These are phyloP conservation scores for Latheticus oryzae DNA, from an alignment of 2,888 invertebrate species.

Conservation along the genomic window DNA sequence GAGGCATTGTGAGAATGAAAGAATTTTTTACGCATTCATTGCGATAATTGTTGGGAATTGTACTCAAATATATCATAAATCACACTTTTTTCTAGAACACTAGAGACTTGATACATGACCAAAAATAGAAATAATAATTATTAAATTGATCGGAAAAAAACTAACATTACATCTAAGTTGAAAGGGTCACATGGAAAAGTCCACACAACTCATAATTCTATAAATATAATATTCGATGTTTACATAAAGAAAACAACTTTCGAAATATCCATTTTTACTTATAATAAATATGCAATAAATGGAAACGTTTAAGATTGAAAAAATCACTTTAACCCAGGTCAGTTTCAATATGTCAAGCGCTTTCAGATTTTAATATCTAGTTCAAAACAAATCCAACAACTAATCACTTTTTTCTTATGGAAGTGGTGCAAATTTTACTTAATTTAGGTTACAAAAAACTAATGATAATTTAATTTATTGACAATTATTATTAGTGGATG, in stretches of 20 bases:
- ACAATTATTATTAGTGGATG: constrained; percentile 36
- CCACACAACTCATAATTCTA: constrained; percentile 13
- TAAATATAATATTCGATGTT: too few relatives aligned
- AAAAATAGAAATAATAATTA: too few relatives aligned
- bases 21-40: constrained; percentile 9
- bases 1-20: constrained; percentile 25
- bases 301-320: constrained; percentile 14
- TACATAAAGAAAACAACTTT: constrained; percentile 29
- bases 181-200: constrained; percentile 26
- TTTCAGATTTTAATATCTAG: constrained; percentile 20
- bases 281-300: constrained; percentile 26
- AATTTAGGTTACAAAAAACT: constrained; percentile 32
- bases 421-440: constrained; percentile 30
- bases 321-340: constrained; percentile 26
- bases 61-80: too few relatives aligned
- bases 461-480: constrained; percentile 38
- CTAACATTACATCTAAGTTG: too few relatives aligned
- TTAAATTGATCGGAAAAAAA: too few relatives aligned
- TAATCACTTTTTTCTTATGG: constrained; percentile 15
- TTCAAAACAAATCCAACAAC: constrained; percentile 20
- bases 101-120: too few relatives aligned
- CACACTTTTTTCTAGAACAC: too few relatives aligned
- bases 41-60: constrained; percentile 17
- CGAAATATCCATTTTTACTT: constrained; percentile 11
- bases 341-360: constrained; percentile 21